Base-by-base conservation (phyloP, 2,888 invertebrate genomes). In the Dryobota labecula region DNA sequence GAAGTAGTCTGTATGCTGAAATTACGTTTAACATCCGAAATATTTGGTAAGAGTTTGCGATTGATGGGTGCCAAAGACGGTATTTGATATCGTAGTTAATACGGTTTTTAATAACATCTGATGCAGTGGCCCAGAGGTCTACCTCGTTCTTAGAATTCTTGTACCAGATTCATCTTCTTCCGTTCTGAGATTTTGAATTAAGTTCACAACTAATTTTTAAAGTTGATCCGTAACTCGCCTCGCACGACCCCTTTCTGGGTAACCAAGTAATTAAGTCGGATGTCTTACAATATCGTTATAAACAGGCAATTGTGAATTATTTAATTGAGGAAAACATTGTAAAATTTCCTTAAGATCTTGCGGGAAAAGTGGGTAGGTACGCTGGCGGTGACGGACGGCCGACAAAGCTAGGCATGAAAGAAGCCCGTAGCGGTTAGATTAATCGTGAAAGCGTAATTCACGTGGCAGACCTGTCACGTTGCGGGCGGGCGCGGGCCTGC, bases 391-490 rank as follows among this genome's bases (percentile, higher is more conserved):
- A 80, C 80, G 83, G 80, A 83, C 69, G 70, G 65, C 62, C 54
- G 49, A 69, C 65, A 76, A 78, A 82, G 84, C 76, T 76, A 80
- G 80, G 73, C 68, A 76, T 82, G 66, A 86, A 82, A 78, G 82
- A 88, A 88, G 84, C 86, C 84, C 73, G 77, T 83, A 73, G 76
- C 84, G 85, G 71, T 79, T 78, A 84, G 80, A 78, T 82, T 80
- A 82, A 84, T 88, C 74, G 83, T 79, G 79, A 81, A 80, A 78
- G 79, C 73, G 82, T 84, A 84, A 80, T 83, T 88, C 89, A 88
- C 89, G 89, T 88, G 87, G 84, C 79, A 64, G 64, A 64, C 43
- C 82, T 86, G 89, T 89, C 88, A 89, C 88, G 90, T 87, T 86
- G 86, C 70, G 84, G 84, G 72, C 60, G 72, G 63, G 78, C 43